phyloP scores from a whole-genome alignment of 2,797 vertebrate species.

The Fringilla coelebs region DNA sequence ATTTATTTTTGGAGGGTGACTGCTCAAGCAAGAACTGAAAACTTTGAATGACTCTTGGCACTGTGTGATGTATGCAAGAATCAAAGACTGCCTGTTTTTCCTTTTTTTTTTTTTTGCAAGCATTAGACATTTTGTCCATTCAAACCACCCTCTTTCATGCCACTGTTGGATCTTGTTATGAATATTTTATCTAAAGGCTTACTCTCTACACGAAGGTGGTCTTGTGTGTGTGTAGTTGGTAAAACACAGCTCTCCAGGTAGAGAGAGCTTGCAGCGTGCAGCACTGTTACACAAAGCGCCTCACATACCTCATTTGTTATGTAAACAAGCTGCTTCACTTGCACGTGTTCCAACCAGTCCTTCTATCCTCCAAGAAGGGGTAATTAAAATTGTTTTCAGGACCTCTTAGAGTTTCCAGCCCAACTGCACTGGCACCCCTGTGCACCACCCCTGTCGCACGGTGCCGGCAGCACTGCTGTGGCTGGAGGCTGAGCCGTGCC shows the following conservation, averaged over 20 bases:
- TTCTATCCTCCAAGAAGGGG: background rate
- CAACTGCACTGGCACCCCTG: rapidly evolving
- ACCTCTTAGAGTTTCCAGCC: background rate
- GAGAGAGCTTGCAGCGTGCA: background rate
- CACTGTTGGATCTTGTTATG: background rate
- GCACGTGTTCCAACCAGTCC: conserved; percentile 5
- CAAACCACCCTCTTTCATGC: background rate
- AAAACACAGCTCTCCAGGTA: conserved; percentile 1
- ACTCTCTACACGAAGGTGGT: background rate
- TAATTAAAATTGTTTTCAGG: conserved; percentile 22
- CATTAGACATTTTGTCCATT: background rate
- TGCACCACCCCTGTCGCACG: rapidly evolving
- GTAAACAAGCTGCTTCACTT: background rate
- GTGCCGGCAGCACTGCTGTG: rapidly evolving
- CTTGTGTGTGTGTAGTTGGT: background rate
- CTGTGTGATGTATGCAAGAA: background rate
- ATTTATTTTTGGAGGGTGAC: background rate
- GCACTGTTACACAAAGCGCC: background rate
- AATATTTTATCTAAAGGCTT: background rate
- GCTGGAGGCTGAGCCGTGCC: rapidly evolving
- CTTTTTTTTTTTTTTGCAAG: background rate
- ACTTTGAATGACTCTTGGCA: background rate
- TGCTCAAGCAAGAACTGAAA: background rate
- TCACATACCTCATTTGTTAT: background rate
- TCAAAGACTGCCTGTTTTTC: background rate